Base-by-base conservation (phyloP, 2,113 vertebrate genomes). In the Nycticebus coucang region DNA sequence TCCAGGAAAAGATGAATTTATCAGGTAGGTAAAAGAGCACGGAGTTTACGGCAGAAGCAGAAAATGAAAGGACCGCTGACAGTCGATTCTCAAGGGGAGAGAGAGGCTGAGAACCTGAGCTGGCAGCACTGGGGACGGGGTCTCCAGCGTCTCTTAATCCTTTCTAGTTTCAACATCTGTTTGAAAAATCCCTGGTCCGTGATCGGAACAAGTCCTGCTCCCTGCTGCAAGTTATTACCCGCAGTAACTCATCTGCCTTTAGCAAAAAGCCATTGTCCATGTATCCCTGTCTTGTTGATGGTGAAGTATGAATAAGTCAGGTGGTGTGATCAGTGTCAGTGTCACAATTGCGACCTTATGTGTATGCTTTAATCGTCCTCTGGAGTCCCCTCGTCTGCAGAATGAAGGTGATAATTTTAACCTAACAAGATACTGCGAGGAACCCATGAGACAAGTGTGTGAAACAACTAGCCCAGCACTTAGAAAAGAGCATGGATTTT, bases 271-370 rank as follows among this genome's bases (percentile, higher is more conserved):
- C 18, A 28, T 72, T 75, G 11, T 69, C 37, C 24, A 0, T 4
- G 10, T 18, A 0, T 0, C 9, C 30, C 28, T 57, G 68, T 18
- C 19, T 57, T 35, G 21, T 14, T 53, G 6, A 30, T 24, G 15
- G 5, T 33, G 33, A 78, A 15, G 18, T 2, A 3, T 26, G 18
- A 4, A 41, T 71, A 64, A 28, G 21, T 24, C 50, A 55, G 66
- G 7, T 0, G 30, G 9, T 37, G 30, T 9, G n/a, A 14, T 50
- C 4, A 50, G 35, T 30, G 22, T 30, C 7, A 19, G 0, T 13
- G 10, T 60, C 17, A 1, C 26, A 4, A 35, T n/a, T 28, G 0
- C 64, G 66, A 30, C 12, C 15, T 59, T 24, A 1, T 0, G 0
- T 8, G 5, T 37, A 7, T 15, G 19, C 21, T 30, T 80, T 35